Conservation (phyloP, 2,888 invertebrate species). For the Drosophila paramelanica region DNA sequence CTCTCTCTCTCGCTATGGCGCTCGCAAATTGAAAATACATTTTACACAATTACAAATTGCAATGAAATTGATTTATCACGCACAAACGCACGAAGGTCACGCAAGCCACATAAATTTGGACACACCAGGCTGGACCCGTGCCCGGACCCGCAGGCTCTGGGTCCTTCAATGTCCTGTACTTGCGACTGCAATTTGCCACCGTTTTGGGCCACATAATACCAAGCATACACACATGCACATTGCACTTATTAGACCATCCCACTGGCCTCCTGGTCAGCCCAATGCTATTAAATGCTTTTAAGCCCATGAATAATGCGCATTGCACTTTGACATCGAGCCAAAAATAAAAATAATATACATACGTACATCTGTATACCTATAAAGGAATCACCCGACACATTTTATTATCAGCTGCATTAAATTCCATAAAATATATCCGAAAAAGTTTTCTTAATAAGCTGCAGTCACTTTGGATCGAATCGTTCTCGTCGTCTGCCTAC, state of each 20-base stretch:
- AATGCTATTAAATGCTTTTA: slow-evolving; percentile 61
- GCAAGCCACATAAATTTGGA: slow-evolving; percentile 74
- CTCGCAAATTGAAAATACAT: slow-evolving; percentile 75
- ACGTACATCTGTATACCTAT: background rate
- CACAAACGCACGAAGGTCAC: slow-evolving; percentile 74
- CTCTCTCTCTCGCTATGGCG: background rate
- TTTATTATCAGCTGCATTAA: slow-evolving; percentile 72
- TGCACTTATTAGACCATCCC: slow-evolving; percentile 49
- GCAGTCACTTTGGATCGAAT: slow-evolving; percentile 10
- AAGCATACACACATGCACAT: slow-evolving; percentile 16
- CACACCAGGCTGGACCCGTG: slow-evolving; percentile 40
- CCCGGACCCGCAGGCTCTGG: slow-evolving; percentile 7
- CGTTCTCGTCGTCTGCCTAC: slow-evolving; percentile 28
- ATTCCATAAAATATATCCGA: slow-evolving; percentile 66
- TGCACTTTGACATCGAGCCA: slow-evolving; percentile 41
- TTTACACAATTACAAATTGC: slow-evolving; percentile 80
- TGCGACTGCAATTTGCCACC: slow-evolving; percentile 57
- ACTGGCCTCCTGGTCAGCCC: background rate
- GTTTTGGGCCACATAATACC: slow-evolving; percentile 28
- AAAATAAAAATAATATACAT: background rate
- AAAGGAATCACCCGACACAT: slow-evolving; percentile 25
- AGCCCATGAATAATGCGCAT: slow-evolving; percentile 65
- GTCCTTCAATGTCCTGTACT: slow-evolving; percentile 29
- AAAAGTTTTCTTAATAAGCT: slow-evolving; percentile 32
- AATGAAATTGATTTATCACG: slow-evolving; percentile 79